phyloP scores from a whole-genome alignment of 2,888 invertebrate genomes.

The Belgica antarctica region DNA sequence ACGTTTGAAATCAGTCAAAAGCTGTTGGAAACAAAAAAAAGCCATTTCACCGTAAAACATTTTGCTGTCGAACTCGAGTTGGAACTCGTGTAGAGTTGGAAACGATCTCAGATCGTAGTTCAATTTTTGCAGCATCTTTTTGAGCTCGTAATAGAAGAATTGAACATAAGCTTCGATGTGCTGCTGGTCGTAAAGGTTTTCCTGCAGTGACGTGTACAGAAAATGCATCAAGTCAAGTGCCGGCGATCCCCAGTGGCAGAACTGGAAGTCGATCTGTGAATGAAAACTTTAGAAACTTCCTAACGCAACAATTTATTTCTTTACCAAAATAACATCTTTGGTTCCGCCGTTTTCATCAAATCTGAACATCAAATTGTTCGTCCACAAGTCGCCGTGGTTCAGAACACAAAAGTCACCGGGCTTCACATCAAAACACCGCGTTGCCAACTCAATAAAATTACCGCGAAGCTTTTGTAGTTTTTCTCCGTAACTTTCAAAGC shows the following conservation, averaged over 20 bases:
- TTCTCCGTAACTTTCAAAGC: conserved; percentile 53
- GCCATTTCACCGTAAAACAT: conserved; percentile 23
- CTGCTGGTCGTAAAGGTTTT: conserved; percentile 12
- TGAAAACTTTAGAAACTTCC: background rate
- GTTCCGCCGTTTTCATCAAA: conserved; percentile 49
- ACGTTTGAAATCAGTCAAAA: background rate
- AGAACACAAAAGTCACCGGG: conserved; percentile 54
- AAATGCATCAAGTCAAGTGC: conserved; percentile 13
- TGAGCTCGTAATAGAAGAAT: background rate
- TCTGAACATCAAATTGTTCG: conserved; percentile 58
- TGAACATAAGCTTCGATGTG: background rate
- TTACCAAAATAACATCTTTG: conserved; percentile 50
- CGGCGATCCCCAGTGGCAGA: conserved; percentile 12
- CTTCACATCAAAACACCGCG: background rate
- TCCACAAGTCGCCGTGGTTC: conserved; percentile 59
- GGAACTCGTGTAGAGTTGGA: conserved; percentile 4
- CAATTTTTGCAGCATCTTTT: background rate
- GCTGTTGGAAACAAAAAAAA: too few relatives aligned
- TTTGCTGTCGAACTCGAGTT: background rate
- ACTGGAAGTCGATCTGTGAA: conserved; percentile 33
- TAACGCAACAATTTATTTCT: conserved; percentile 41
- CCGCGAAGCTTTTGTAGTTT: conserved; percentile 54
- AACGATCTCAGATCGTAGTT: background rate
- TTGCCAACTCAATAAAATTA: conserved; percentile 45
- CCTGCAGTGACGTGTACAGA: conserved; percentile 9